Evolutionary conservation across 1,140 invertebrate species (phyloP).

Genomic region (Gerris buenoi): DNA sequence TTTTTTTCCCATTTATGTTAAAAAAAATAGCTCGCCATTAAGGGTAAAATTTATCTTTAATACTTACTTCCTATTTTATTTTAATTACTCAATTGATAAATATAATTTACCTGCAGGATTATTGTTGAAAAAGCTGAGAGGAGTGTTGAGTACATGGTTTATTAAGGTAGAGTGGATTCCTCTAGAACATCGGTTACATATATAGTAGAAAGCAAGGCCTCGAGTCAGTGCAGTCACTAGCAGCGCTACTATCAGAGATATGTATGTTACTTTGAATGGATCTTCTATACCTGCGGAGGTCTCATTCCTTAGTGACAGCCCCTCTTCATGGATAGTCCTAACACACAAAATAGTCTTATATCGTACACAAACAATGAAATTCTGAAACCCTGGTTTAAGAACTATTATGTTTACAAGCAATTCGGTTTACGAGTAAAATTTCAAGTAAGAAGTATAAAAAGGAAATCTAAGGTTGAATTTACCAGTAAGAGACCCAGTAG

Average conservation of each 20-base stretch:
- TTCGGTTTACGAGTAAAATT: not conserved
- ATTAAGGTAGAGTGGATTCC: constrained; percentile 53
- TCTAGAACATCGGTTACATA: constrained; percentile 48
- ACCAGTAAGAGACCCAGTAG: constrained; percentile 61
- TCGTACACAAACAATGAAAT: not conserved
- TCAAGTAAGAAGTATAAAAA: too few relatives aligned
- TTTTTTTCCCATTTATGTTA: too few relatives aligned
- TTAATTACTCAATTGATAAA: too few relatives aligned
- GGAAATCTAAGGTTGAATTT: constrained; percentile 15
- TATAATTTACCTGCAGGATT: constrained; percentile 43
- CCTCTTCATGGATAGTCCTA: constrained; percentile 3
- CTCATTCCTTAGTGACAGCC: not conserved
- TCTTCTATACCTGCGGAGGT: not conserved
- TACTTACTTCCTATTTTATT: too few relatives aligned
- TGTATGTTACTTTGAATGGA: constrained; percentile 2
- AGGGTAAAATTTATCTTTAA: too few relatives aligned
- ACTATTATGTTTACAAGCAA: not conserved
- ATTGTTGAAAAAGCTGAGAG: constrained; percentile 51
- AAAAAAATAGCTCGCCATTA: too few relatives aligned
- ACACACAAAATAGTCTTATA: too few relatives aligned
- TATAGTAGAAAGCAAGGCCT: constrained; percentile 34
- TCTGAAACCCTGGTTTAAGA: constrained; percentile 23
- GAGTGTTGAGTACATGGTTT: constrained; percentile 38
- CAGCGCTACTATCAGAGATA: not conserved
- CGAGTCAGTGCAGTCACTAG: constrained; percentile 2